Base-by-base conservation (phyloP, 2,888 invertebrate genomes). In the Carcina quercana region DNA sequence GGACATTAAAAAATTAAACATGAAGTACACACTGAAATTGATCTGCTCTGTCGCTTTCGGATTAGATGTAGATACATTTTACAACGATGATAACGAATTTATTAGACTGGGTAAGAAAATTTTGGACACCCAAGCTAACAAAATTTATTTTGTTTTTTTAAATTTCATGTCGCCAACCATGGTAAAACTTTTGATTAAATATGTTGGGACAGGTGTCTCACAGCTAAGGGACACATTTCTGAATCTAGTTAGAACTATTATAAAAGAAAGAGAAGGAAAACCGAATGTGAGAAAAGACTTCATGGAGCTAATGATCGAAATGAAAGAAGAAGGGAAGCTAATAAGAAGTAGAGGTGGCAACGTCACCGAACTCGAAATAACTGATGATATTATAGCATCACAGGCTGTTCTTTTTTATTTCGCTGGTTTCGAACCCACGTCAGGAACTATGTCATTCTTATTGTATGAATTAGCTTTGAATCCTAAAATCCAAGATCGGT, bases 391-490 rank as follows among this genome's bases (percentile, higher is more conserved):
- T 12, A 42, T 56, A 13, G 36, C 43, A 11, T 47, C 59, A 3
- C 59, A 64, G 28, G 45, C 50, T 3, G 43, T 59, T 17, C 30
- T 61, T 15, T 62, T 64, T 39, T 61, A 59, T 30, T 31, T 54
- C 10, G 67, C 58, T 12, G 68, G 67, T 0, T 66, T 56, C 33
- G 65, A 66, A 36, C 60, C 64, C 3, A 59, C 61, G 1, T 57
- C 65, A 5, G 50, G 52, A 3, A 42, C 55, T 3, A 48, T 66
- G 36, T 45, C 56, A 14, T 63, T 54, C 25, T 32, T 43, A 2
- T 33, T 59, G 1, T 57, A 54, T 30, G 50, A 57, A 31, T 37
- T 68, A 12, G 62, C 64, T 3, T 27, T 43, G 1, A 48, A 64
- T 42, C 53, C 48, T 13, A 44, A 53, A 3, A 38, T 62, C 3